Conservation (phyloP, 2,113 vertebrate species). For the Rallus limicola region DNA sequence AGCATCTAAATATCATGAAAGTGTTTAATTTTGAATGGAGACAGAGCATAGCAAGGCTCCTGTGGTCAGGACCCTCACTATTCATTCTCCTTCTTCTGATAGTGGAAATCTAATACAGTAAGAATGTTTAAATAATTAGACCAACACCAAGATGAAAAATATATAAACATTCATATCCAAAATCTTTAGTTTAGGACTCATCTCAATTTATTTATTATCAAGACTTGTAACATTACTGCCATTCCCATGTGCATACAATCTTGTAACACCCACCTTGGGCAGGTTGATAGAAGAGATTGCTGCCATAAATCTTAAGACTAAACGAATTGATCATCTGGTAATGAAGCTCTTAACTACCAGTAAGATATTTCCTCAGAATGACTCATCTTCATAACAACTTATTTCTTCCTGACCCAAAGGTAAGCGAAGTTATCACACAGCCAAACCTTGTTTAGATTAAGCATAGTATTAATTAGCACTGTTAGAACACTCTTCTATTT, state of each 20-base stretch:
- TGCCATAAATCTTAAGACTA: not conserved
- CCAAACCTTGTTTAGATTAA: not conserved
- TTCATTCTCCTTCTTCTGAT: not conserved
- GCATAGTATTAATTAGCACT: not conserved
- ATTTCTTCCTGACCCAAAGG: not conserved
- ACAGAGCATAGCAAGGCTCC: not conserved
- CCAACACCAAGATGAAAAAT: not conserved
- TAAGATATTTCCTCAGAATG: not conserved
- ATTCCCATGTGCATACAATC: not conserved
- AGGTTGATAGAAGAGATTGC: not conserved
- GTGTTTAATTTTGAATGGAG: not conserved
- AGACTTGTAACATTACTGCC: not conserved
- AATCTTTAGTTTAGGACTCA: not conserved
- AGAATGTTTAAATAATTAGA: not conserved
- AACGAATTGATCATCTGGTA: not conserved
- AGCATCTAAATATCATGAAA: not conserved
- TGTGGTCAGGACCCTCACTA: not conserved
- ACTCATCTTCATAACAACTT: not conserved
- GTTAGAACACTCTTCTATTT: not conserved
- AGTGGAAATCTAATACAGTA: not conserved
- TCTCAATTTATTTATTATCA: not conserved
- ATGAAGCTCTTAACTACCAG: not conserved
- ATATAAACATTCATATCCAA: not conserved
- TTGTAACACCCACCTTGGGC: not conserved
- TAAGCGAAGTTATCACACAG: not conserved